phyloP scores from a whole-genome alignment of 2,113 vertebrate genomes.

The Silurus asotus region DNA sequence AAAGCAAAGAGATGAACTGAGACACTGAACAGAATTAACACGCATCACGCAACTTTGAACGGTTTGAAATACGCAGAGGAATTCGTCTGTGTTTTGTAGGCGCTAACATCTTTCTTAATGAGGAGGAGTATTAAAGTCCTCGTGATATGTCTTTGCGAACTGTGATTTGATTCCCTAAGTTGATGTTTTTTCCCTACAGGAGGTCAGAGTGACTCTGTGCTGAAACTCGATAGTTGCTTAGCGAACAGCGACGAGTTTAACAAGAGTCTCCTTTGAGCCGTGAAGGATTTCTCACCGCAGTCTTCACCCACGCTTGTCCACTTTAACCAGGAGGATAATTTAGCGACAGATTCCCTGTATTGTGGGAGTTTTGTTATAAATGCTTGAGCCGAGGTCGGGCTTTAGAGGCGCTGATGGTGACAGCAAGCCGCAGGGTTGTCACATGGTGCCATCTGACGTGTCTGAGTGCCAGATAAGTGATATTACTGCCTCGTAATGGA shows the following conservation, averaged over 20 bases:
- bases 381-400: neutral
- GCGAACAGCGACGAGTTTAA: neutral
- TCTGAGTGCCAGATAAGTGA: neutral
- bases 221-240: neutral
- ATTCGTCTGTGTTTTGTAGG: slow-evolving; percentile 28
- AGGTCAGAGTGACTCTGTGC: neutral
- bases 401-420: neutral
- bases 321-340: neutral
- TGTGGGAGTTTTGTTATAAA: neutral
- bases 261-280: neutral
- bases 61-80: slow-evolving; percentile 18
- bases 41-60: slow-evolving; percentile 41
- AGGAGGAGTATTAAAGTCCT: slow-evolving; percentile 5
- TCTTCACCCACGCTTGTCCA: neutral
- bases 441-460: neutral
- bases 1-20: slow-evolving; percentile 20
- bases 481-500: neutral
- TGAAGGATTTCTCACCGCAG: neutral
- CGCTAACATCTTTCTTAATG: slow-evolving; percentile 40
- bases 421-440: neutral
- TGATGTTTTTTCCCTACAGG: neutral
- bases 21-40: slow-evolving; percentile 31
- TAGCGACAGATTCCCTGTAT: neutral
- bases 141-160: neutral
- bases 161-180: neutral